Percentiles rank a stretch among this genome's conserved stretches.
phyloP scores from a whole-genome alignment of 2,113 vertebrate genomes.

The Callaeas wilsoni region DNA sequence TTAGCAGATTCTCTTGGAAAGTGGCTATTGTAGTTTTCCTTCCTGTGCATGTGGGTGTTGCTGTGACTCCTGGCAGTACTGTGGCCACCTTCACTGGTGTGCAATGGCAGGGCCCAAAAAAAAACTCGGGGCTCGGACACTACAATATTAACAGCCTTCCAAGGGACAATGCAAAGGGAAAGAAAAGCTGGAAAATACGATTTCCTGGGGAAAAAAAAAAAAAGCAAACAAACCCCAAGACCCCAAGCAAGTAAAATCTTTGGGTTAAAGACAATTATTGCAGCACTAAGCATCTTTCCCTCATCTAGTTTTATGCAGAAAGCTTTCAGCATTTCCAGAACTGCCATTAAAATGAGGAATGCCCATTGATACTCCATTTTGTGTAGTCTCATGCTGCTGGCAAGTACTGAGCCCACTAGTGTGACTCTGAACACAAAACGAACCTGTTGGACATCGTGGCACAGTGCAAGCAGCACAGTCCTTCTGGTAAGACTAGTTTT shows the following conservation, averaged over 20 bases:
- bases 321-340: not conserved
- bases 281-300: not conserved
- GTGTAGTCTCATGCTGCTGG: not conserved
- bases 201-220: not conserved
- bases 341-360: not conserved
- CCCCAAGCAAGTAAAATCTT: not conserved
- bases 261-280: not conserved
- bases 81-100: not conserved
- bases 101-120: not conserved
- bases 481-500: not conserved
- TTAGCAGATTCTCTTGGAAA: not conserved
- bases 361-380: not conserved
- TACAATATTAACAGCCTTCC: not conserved
- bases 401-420: not conserved
- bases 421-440: not conserved
- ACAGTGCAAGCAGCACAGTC: not conserved
- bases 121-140: not conserved
- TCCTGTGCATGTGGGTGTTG: not conserved
- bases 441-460: not conserved
- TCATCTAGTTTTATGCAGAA: not conserved
- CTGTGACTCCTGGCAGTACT: not conserved
- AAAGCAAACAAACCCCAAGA: fast-evolving
- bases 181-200: not conserved
- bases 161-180: not conserved
- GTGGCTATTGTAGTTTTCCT: not conserved